Base-by-base conservation (phyloP, 2,888 invertebrate species). In the Deilephila elpenor region DNA sequence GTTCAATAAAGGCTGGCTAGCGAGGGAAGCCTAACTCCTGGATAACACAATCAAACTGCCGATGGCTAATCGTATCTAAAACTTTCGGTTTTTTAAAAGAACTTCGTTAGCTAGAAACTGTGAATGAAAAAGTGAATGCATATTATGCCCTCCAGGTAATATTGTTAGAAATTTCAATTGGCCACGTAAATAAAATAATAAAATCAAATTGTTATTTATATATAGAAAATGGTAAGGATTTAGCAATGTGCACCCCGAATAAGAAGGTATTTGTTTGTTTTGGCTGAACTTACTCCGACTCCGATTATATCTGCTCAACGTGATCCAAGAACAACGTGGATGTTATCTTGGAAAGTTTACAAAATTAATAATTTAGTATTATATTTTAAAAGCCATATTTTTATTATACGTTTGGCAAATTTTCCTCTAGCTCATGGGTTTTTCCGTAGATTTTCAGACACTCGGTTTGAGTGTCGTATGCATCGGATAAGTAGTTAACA, bases 401-500 rank as follows among this genome's bases (percentile, higher is more conserved):
- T 56, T 56, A 56, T 56, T 17, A 56, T n/a, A 56, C 56, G 56
- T 6, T n/a, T 14, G n/a, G 56, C 56, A 56, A 14, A 56, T 56
- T n/a, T 56, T 56, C 56, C 56, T n/a, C 19, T 19, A 5, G 5
- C 19, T n/a, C 56, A 56, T 56, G 56, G 56, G n/a, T 56, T 56
- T 56, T 56, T 56, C 56, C 56, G n/a, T n/a, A 56, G n/a, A 56
- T 19, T 56, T 56, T n/a, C 56, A n/a, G n/a, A 56, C n/a, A 44
- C 14, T 44, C n/a, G n/a, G n/a, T n/a, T n/a, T n/a, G n/a, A n/a
- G n/a, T n/a, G n/a, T 56, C 56, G n/a, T 56, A 56, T 19, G 1
- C n/a, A 1, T 17, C n/a, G n/a, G n/a, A 56, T n/a, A 56, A 56
- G n/a, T 56, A 56, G 56, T 11, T 44, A 44, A 44, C 44, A 44